Percentiles rank a stretch among this genome's conserved stretches.
Evolutionary conservation across 2,113 vertebrate species (phyloP).

Genomic region (Entelurus aequoreus): DNA sequence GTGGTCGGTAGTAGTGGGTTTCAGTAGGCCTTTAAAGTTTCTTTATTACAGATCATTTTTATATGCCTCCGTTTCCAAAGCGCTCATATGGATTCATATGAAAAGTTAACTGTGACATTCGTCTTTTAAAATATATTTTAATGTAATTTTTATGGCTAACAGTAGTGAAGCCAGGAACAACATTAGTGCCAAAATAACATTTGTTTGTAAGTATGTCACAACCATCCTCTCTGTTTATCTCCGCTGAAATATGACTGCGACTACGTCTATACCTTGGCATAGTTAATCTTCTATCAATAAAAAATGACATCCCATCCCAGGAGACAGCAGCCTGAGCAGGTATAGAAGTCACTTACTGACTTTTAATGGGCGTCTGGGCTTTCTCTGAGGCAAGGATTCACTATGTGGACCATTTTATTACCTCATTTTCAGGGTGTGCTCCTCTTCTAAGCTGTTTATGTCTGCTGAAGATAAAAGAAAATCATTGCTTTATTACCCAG

Average conservation of each 20-base stretch:
- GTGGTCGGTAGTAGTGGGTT: no score
- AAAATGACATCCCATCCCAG: background rate
- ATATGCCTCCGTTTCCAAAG: no score
- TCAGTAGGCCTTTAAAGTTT: no score
- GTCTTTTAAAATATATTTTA: no score
- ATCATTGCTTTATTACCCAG: conserved; percentile 55
- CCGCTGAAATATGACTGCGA: conserved; percentile 12
- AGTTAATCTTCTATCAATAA: conserved; percentile 13
- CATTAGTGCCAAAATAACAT: background rate
- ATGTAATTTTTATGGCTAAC: no score
- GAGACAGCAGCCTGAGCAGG: conserved; percentile 8
- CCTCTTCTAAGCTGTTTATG: conserved; percentile 56
- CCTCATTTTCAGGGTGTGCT: conserved; percentile 55
- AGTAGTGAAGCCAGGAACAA: no score
- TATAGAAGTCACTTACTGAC: conserved; percentile 27
- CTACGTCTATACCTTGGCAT: background rate
- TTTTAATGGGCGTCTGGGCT: background rate
- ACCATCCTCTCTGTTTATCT: background rate
- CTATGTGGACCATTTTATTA: conserved; percentile 54
- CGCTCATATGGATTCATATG: no score
- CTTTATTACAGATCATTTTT: no score
- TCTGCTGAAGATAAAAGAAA: conserved; percentile 62
- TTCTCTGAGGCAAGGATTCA: conserved; percentile 24
- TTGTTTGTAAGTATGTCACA: conserved; percentile 15
- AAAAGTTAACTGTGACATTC: no score